These are phyloP conservation scores for Solenopsis invicta DNA, from an alignment of 1,140 invertebrate species.

Conservation along the genomic window DNA sequence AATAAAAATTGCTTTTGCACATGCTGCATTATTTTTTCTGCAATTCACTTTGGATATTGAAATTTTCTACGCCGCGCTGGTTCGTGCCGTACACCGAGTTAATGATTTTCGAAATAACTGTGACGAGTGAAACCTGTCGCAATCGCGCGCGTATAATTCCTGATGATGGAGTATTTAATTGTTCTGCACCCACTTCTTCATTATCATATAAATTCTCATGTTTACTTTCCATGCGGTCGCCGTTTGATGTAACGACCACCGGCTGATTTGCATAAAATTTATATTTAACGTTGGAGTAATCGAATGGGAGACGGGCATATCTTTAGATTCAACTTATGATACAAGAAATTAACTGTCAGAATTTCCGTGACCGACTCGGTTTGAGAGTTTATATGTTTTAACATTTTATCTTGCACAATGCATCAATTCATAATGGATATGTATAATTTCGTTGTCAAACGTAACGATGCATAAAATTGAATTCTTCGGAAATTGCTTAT, in stretches of 20 bases:
- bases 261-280: constrained; percentile 34
- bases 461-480: neutral
- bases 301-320: neutral
- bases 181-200: neutral
- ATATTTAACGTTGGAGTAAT: constrained; percentile 15
- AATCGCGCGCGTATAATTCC: constrained; percentile 20
- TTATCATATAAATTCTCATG: constrained; percentile 36
- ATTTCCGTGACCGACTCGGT: neutral
- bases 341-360: constrained; percentile 7
- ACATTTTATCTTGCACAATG: constrained; percentile 16
- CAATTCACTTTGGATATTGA: constrained; percentile 14
- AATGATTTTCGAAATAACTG: constrained; percentile 18
- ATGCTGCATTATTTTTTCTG: neutral
- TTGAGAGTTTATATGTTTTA: neutral
- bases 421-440: neutral
- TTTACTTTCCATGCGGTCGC: constrained; percentile 29
- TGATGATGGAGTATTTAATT: constrained; percentile 27
- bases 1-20: constrained; percentile 10
- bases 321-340: constrained; percentile 35
- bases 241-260: constrained; percentile 3
- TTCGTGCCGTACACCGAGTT: neutral
- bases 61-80: neutral
- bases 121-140: constrained; percentile 24
- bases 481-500: neutral
- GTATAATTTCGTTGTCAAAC: neutral